These are phyloP conservation scores for Oncopodura yosiiana DNA, from an alignment of 1,140 invertebrate genomes.

Conservation along the genomic window DNA sequence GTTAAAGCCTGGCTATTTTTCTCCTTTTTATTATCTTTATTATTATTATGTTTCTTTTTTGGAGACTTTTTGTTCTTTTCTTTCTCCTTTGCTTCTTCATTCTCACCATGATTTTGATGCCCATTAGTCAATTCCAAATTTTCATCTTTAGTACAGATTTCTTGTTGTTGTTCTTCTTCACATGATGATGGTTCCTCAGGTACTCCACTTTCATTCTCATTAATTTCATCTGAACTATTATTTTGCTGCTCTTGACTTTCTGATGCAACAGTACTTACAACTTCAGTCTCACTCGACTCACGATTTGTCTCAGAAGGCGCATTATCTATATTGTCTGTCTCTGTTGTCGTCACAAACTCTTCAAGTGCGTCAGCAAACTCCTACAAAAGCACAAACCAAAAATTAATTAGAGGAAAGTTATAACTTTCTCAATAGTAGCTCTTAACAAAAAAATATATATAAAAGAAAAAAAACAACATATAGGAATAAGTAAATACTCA, in stretches of 20 bases:
- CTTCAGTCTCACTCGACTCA: constrained; percentile 22
- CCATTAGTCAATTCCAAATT: constrained; percentile 2
- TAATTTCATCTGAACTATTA: background rate
- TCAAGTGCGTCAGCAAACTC: constrained; percentile 34
- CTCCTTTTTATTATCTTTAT: too few relatives aligned
- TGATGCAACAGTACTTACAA: background rate
- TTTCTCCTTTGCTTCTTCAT: too few relatives aligned
- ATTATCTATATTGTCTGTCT: too few relatives aligned
- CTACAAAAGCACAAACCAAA: constrained; percentile 4
- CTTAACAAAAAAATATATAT: background rate
- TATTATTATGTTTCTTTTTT: too few relatives aligned
- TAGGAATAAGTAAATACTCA: background rate
- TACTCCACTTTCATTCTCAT: constrained; percentile 4
- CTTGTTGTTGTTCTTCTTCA: background rate
- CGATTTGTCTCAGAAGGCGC: constrained; percentile 17
- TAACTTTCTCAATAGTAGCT: background rate
- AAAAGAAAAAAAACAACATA: background rate
- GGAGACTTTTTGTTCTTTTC: too few relatives aligned
- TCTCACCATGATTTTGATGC: too few relatives aligned
- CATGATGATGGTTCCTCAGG: background rate
- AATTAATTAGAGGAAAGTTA: background rate
- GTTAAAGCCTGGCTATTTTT: too few relatives aligned
- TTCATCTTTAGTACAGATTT: background rate
- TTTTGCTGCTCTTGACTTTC: background rate
- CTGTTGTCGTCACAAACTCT: constrained; percentile 14